Evolutionary conservation across 2,888 invertebrate genomes (phyloP).

Genomic region (Chesias legatella): DNA sequence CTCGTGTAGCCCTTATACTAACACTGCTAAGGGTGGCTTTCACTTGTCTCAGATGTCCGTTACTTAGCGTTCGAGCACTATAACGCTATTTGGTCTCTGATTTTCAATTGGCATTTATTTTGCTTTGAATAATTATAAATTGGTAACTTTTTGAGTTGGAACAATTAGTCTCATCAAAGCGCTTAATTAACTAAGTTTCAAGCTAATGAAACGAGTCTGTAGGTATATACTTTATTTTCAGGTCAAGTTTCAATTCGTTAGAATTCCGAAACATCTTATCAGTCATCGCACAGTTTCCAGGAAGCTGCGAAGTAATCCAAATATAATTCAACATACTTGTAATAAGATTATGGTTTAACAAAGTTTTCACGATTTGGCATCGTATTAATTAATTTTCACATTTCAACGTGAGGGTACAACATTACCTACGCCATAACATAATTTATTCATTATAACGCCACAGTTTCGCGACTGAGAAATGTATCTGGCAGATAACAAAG

Average conservation of each 20-base stretch:
- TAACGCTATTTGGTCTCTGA: conserved; percentile 8
- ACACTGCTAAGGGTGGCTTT: conserved; percentile 3
- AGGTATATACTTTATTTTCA: too few species aligned
- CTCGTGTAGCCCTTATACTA: background rate
- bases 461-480: conserved; percentile 22
- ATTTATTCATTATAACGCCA: conserved; percentile 25
- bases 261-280: too few species aligned
- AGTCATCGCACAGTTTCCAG: too few species aligned
- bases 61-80: too few species aligned
- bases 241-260: too few species aligned
- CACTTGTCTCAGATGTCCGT: conserved; percentile 15
- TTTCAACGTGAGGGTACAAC: conserved; percentile 11
- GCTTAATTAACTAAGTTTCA: too few species aligned
- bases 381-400: conserved; percentile 15
- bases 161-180: too few species aligned
- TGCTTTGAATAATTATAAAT: conserved; percentile 2
- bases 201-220: too few species aligned
- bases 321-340: background rate
- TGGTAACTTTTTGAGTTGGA: too few species aligned
- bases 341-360: conserved; percentile 15
- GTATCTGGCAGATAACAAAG: conserved; percentile 29
- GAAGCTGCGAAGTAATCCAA: too few species aligned
- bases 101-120: conserved; percentile 4
- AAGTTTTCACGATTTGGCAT: conserved; percentile 21
- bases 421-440: conserved; percentile 9